These are phyloP conservation scores for Limnephilus auricula DNA, from an alignment of 2,888 invertebrate genomes.

Conservation along the genomic window DNA sequence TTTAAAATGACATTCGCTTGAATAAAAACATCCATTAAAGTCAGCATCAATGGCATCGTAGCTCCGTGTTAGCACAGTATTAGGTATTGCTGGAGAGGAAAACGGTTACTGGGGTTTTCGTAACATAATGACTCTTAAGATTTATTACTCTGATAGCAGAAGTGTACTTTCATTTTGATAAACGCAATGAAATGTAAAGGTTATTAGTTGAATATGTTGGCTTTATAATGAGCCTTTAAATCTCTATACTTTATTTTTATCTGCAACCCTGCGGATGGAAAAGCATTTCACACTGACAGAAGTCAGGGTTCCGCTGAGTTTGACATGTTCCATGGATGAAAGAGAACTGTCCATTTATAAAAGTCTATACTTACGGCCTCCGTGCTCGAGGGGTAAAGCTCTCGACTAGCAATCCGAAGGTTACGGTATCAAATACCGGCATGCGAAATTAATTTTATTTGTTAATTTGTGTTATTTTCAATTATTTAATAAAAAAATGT, in stretches of 20 bases:
- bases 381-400: no score
- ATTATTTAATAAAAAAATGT: no score
- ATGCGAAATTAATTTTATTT: no score
- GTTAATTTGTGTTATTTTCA: no score
- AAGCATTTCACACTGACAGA: neutral
- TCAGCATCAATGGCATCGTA: neutral
- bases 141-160: conserved; percentile 18
- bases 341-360: neutral
- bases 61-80: neutral
- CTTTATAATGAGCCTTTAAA: neutral
- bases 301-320: neutral
- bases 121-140: conserved; percentile 23
- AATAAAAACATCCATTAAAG: neutral
- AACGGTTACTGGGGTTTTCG: conserved; percentile 7
- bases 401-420: no score
- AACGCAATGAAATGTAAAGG: conserved; percentile 14
- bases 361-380: no score
- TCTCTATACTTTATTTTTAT: neutral
- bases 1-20: neutral
- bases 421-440: no score
- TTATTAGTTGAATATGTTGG: conserved; percentile 11
- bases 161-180: conserved; percentile 18
- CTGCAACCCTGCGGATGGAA: neutral
- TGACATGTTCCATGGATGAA: neutral
- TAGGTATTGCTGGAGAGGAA: conserved; percentile 3